Percentiles rank a stretch among this genome's conserved stretches.
Evolutionary conservation across 1,140 invertebrate genomes (phyloP).

Genomic region (Trachelipus rathkii): DNA sequence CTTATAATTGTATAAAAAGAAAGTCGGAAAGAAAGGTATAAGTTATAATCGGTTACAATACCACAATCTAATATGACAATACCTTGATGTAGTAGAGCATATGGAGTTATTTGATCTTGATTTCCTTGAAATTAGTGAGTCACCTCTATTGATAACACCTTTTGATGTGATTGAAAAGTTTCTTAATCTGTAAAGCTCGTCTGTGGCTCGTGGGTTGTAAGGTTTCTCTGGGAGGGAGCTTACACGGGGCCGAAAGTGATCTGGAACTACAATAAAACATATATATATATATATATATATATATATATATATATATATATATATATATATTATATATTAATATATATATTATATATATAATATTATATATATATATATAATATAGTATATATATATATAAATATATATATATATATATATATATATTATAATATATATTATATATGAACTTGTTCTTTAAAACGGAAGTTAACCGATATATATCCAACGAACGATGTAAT

Average conservation of each 20-base stretch:
- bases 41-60: too few relatives aligned
- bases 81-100: slow-evolving; percentile 63
- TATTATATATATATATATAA: too few relatives aligned
- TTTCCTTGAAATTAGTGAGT: slow-evolving; percentile 76
- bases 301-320: slow-evolving; percentile 23
- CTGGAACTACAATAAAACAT: slow-evolving; percentile 60
- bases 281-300: slow-evolving; percentile 29
- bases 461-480: too few relatives aligned
- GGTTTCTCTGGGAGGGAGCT: slow-evolving; percentile 76
- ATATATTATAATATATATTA: too few relatives aligned
- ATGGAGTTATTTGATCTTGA: slow-evolving; percentile 52
- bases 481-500: too few relatives aligned
- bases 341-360: background rate
- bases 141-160: slow-evolving; percentile 83
- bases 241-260: slow-evolving; percentile 73
- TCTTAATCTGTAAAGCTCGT: slow-evolving; percentile 72
- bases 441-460: too few relatives aligned
- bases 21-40: too few relatives aligned
- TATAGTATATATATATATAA: too few relatives aligned
- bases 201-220: slow-evolving; percentile 71
- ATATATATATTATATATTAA: slow-evolving; percentile 14
- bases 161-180: slow-evolving; percentile 86
- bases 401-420: too few relatives aligned
- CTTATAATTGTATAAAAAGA: too few relatives aligned
- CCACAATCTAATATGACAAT: too few relatives aligned